Conservation (phyloP, 2,888 invertebrate species). For the Calephelis perditalis region DNA sequence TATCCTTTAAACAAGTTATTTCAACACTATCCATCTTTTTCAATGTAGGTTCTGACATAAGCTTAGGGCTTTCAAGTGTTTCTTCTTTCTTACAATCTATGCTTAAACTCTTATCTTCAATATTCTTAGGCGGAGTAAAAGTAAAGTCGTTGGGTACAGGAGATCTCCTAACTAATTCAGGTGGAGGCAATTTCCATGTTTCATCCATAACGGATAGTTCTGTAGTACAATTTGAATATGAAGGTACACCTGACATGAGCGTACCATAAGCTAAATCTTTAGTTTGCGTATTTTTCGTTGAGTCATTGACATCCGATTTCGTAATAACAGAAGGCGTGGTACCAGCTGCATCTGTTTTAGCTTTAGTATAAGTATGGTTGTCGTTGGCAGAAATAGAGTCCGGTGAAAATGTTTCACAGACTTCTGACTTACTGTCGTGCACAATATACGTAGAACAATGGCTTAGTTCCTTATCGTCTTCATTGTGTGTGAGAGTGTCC, state of each 20-base stretch:
- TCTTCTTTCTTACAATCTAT: slow-evolving; percentile 15
- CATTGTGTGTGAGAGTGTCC: slow-evolving; percentile 60
- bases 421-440: slow-evolving; percentile 61
- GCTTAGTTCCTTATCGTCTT: slow-evolving; percentile 57
- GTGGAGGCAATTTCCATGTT: slow-evolving; percentile 53
- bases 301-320: slow-evolving; percentile 55
- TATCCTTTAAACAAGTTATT: slow-evolving; percentile 52
- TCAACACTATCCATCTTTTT: slow-evolving; percentile 66
- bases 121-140: slow-evolving; percentile 42
- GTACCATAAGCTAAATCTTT: slow-evolving; percentile 65
- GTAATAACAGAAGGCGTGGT: slow-evolving; percentile 47
- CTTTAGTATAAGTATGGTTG: slow-evolving; percentile 63
- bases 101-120: slow-evolving; percentile 30
- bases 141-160: slow-evolving; percentile 42
- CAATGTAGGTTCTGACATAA: slow-evolving; percentile 41
- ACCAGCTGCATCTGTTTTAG: slow-evolving; percentile 46
- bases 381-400: slow-evolving; percentile 66
- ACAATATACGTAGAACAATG: slow-evolving; percentile 65
- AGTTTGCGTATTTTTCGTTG: slow-evolving; percentile 55
- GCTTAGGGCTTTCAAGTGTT: slow-evolving; percentile 37
- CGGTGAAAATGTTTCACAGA: slow-evolving; percentile 59
- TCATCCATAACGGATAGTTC: slow-evolving; percentile 55
- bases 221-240: slow-evolving; percentile 62
- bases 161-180: slow-evolving; percentile 56
- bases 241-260: slow-evolving; percentile 54